Conservation (phyloP, 2,113 vertebrate species). For the Vidua chalybeata region DNA sequence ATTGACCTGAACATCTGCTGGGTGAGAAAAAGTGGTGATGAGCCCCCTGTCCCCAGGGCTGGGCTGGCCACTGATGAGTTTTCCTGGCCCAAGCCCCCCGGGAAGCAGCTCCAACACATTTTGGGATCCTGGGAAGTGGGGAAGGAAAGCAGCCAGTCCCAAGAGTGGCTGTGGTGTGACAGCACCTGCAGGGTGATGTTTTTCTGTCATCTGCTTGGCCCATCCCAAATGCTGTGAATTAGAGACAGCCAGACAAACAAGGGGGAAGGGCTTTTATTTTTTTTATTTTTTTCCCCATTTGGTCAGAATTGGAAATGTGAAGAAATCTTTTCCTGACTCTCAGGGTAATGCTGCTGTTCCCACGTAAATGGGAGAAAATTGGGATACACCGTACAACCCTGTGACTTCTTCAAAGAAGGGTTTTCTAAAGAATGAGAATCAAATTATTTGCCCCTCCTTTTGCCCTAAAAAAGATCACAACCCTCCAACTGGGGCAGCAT, state of each 20-base stretch:
- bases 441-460: neutral
- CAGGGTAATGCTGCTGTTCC: neutral
- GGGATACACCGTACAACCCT: neutral
- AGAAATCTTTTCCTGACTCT: neutral
- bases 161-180: neutral
- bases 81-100: fast-evolving
- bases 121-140: neutral
- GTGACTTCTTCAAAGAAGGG: neutral
- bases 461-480: neutral
- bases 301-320: neutral
- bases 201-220: neutral
- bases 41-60: neutral
- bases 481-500: neutral
- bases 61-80: neutral
- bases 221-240: neutral
- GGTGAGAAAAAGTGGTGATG: neutral
- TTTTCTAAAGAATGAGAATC: neutral
- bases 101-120: neutral
- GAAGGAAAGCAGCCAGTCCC: neutral
- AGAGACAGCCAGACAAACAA: neutral
- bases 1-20: neutral
- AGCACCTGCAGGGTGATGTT: neutral
- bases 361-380: neutral
- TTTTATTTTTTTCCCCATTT: neutral
- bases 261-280: neutral